Evolutionary conservation across 2,113 vertebrate genomes (phyloP).

Genomic region (Poeciliopsis prolifica): DNA sequence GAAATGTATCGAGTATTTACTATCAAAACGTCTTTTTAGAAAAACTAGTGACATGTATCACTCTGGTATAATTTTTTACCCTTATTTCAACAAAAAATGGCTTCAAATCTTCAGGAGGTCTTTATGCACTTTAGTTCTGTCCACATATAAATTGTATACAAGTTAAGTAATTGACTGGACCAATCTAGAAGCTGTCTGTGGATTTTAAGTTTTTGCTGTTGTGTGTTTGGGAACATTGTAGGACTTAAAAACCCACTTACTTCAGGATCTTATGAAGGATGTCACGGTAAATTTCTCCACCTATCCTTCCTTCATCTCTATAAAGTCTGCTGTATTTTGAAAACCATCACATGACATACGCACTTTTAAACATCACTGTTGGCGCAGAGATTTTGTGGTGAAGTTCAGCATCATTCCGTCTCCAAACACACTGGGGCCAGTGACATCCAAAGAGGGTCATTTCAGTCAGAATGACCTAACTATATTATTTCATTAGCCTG

Average conservation of each 20-base stretch:
- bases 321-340: not conserved
- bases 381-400: not conserved
- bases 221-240: not conserved
- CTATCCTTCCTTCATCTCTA: not conserved
- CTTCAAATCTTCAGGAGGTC: not conserved
- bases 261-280: not conserved
- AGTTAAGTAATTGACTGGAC: not conserved
- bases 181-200: not conserved
- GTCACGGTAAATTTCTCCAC: not conserved
- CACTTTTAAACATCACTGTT: not conserved
- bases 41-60: not conserved
- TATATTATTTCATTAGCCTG: not conserved
- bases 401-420: too few relatives aligned
- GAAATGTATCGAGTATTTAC: too few relatives aligned
- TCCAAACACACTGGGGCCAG: not conserved
- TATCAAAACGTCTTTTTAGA: not conserved
- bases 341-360: not conserved
- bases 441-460: not conserved
- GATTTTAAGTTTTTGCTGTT: not conserved
- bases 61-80: not conserved
- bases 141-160: not conserved
- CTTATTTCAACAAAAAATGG: not conserved
- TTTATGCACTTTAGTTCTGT: not conserved
- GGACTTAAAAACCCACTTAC: not conserved
- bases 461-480: not conserved